phyloP scores from a whole-genome alignment of 1,140 invertebrate genomes.

The Aphidius gifuensis region DNA sequence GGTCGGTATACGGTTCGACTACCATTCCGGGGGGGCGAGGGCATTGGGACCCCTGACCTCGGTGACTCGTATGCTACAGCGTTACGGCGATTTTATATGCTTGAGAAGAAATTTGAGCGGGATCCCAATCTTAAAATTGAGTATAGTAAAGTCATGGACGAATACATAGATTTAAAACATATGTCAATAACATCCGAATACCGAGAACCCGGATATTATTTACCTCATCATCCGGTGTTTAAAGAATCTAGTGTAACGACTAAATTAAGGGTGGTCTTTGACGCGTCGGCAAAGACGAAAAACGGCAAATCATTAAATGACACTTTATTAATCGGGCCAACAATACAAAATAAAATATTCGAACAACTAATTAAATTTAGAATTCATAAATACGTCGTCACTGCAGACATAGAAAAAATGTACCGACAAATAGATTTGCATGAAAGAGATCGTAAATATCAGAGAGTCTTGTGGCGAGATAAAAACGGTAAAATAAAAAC shows the following conservation, averaged over 20 bases:
- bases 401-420: conserved; percentile 48
- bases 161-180: conserved; percentile 33
- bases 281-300: conserved; percentile 23
- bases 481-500: conserved; percentile 27
- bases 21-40: conserved; percentile 16
- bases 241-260: conserved; percentile 30
- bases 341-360: conserved; percentile 20
- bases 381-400: conserved; percentile 33
- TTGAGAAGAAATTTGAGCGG: conserved; percentile 27
- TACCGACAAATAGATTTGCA: conserved; percentile 43
- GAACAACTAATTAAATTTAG: conserved; percentile 34
- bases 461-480: conserved; percentile 46
- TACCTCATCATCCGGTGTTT: conserved; percentile 36
- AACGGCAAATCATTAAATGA: conserved; percentile 25
- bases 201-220: conserved; percentile 16
- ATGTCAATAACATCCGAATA: conserved; percentile 26
- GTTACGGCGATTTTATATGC: conserved; percentile 20
- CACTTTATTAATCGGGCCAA: conserved; percentile 18
- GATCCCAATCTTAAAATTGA: conserved; percentile 21
- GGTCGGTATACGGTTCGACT: conserved; percentile 29
- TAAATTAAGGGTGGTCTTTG: conserved; percentile 38
- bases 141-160: conserved; percentile 36
- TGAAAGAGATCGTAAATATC: conserved; percentile 33
- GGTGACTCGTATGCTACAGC: conserved; percentile 27
- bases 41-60: conserved; percentile 8